Conservation (phyloP, 2,888 invertebrate species). For the Isoperla grammatica region DNA sequence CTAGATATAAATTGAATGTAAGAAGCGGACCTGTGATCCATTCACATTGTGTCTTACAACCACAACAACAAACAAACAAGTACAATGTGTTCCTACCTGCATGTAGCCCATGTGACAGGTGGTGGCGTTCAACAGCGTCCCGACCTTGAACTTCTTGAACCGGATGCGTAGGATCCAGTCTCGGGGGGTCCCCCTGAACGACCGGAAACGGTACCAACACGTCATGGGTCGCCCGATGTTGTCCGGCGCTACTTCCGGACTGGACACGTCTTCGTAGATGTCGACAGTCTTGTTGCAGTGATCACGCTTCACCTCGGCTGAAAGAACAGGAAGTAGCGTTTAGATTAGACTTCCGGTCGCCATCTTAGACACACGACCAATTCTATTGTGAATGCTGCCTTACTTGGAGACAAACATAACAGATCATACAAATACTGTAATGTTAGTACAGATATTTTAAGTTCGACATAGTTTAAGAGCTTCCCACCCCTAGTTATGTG, state of each 20-base stretch:
- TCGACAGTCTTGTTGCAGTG: conserved; percentile 93
- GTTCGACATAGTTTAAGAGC: no score
- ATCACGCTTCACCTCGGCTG: conserved; percentile 66
- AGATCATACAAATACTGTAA: no score
- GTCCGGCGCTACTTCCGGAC: conserved; percentile 75
- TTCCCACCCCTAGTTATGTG: no score
- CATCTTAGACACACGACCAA: no score
- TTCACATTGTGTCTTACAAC: no score
- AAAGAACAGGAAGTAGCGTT: conserved; percentile 32
- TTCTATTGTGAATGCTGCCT: no score
- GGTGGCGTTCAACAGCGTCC: conserved; percentile 77
- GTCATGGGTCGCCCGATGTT: conserved; percentile 81
- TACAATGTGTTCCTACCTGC: conserved; percentile 63
- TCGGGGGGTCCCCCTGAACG: conserved; percentile 78
- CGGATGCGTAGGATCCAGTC: conserved; percentile 86
- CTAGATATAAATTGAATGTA: no score
- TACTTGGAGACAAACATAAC: no score
- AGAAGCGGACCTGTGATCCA: no score
- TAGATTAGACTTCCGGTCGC: no score
- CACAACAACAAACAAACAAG: no score
- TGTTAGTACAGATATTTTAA: no score
- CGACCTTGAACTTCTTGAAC: conserved; percentile 91
- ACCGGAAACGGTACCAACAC: conserved; percentile 86
- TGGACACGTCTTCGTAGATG: conserved; percentile 86
- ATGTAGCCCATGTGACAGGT: conserved; percentile 83